These are phyloP conservation scores for Sylvia atricapilla DNA, from an alignment of 2,113 vertebrate species.

Conservation along the genomic window DNA sequence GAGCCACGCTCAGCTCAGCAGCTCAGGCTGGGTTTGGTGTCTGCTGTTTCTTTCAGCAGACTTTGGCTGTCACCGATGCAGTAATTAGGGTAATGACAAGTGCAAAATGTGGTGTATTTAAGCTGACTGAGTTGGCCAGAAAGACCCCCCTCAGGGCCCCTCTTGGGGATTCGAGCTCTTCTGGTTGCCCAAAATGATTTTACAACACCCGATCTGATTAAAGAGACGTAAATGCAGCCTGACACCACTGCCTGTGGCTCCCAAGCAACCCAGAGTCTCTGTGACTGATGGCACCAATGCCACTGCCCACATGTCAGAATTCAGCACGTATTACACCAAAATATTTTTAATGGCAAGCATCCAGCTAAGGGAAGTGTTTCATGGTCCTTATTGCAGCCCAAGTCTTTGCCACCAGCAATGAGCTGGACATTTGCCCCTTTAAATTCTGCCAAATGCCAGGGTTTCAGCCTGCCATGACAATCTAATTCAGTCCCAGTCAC, in stretches of 20 bases:
- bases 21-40: background rate
- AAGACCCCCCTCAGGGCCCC: background rate
- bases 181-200: background rate
- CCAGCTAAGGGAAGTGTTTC: background rate
- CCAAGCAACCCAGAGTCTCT: background rate
- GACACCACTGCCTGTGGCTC: background rate
- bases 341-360: background rate
- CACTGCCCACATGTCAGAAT: background rate
- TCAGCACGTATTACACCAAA: background rate
- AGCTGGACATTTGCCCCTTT: background rate
- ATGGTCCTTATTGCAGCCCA: background rate
- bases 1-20: background rate
- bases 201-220: background rate
- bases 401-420: background rate
- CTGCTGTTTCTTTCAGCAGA: background rate
- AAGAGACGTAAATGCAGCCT: background rate
- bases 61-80: background rate
- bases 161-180: background rate
- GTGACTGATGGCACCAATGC: background rate
- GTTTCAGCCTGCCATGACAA: background rate
- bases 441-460: background rate
- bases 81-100: background rate
- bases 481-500: accelerated
- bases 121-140: background rate
- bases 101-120: background rate